phyloP scores from a whole-genome alignment of 2,888 invertebrate species.

The Drosophila recens region DNA sequence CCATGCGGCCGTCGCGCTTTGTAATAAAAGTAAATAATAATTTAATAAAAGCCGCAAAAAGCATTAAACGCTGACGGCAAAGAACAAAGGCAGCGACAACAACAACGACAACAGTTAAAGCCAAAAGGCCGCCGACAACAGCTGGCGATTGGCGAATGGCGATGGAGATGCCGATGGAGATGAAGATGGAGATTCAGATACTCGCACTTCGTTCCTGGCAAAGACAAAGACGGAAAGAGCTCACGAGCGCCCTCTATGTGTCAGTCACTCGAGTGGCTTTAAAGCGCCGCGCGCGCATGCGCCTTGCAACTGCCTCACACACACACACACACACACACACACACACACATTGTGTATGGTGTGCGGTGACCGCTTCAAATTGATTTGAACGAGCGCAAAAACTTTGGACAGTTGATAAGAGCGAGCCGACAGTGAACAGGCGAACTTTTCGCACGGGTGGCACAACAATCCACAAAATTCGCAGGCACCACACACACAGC shows the following conservation, averaged over 20 bases:
- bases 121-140: conserved; percentile 52
- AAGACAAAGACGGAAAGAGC: conserved; percentile 10
- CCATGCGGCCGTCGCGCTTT: conserved; percentile 74
- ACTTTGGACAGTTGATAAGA: conserved; percentile 74
- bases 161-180: conserved; percentile 28
- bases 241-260: conserved; percentile 66
- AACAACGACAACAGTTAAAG: conserved; percentile 48
- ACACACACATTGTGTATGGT: conserved; percentile 38
- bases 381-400: conserved; percentile 73
- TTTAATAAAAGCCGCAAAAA: conserved; percentile 76
- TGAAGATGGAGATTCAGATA: conserved; percentile 37
- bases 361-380: conserved; percentile 68
- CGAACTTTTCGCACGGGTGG: conserved; percentile 72
- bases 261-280: conserved; percentile 55
- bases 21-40: conserved; percentile 81
- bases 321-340: conserved; percentile 1
- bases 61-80: conserved; percentile 72
- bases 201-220: conserved; percentile 9
- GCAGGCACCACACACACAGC: conserved; percentile 10
- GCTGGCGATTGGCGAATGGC: conserved; percentile 47
- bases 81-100: conserved; percentile 68
- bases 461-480: conserved; percentile 44
- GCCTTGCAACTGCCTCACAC: conserved; percentile 24
- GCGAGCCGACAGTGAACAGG: conserved; percentile 49
- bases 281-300: conserved; percentile 60